Evolutionary conservation across 1,140 invertebrate genomes (phyloP), one percentile per base, ranked within the genome.

Genomic region (Phortica variegata): DNA sequence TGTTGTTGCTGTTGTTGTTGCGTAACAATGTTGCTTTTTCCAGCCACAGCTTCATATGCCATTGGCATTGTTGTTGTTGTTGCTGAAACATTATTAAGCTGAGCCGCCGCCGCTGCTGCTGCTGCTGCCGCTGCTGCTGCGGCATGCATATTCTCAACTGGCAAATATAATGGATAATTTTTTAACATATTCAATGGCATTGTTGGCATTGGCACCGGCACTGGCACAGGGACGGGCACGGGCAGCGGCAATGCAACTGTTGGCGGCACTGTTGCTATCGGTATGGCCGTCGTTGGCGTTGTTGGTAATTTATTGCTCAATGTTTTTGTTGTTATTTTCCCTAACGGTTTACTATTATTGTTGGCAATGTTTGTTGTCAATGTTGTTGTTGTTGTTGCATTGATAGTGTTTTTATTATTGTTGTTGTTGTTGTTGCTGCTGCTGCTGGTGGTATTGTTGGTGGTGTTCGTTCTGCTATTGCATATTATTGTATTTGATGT

Each of bases 101-200:
- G 23, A 6, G 32, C 32, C 6, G 32, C 32, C 5, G 32, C 32
- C 8, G 12, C 17, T 15, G 17, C 15, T 6, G 36, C 18, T 7
- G 20, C 26, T 21, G 40, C 33, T n/a, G 33, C 33, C 5, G 33
- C 33, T 10, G 33, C 33, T 10, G 33, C 33, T 10, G 33, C 42
- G n/a, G n/a, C 12, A 36, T 36, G 12, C 33, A 36, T 36, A 36
- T 36, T 36, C 4, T 13, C 33, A 6, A 36, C 12, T 0, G 63
- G 52, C 52, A 69, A 34, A 41, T 56, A 69, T 12, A 68, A 20
- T 3, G 63, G 63, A 42, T 60, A n/a, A 20, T 68, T 58, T 6
- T 57, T 37, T 31, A 69, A n/a, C 49, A 69, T 32, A 47, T 49
- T 19, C 18, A 32, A 0, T 2, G 47, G 40, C 21, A 39, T 3